Percentiles rank a stretch among this genome's conserved stretches.
These are phyloP conservation scores for Drosophila auraria DNA, from an alignment of 1,140 invertebrate species.

Conservation along the genomic window DNA sequence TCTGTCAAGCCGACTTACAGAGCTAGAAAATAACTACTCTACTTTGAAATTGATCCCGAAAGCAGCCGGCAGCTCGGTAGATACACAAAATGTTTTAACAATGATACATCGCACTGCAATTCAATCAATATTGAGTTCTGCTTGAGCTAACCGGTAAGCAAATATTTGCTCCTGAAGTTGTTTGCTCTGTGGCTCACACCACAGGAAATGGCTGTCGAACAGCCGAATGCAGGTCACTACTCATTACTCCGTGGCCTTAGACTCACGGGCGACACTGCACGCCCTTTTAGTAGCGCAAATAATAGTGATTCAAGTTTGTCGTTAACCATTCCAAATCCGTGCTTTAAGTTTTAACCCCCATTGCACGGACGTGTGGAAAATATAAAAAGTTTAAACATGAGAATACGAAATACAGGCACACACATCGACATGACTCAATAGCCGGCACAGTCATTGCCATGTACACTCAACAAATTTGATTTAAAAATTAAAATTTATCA, in stretches of 20 bases:
- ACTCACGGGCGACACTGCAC: constrained; percentile 24
- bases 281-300: constrained; percentile 19
- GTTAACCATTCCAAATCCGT: constrained; percentile 16
- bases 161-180: constrained; percentile 38
- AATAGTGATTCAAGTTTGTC: constrained; percentile 42
- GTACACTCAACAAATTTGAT: constrained; percentile 7
- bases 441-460: constrained; percentile 30
- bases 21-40: background rate
- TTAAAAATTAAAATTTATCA: no score
- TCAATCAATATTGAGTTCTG: background rate
- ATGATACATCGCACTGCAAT: background rate
- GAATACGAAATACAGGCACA: constrained; percentile 5
- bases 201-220: constrained; percentile 16
- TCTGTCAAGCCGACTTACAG: constrained; percentile 9
- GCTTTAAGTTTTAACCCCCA: constrained; percentile 44
- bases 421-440: constrained; percentile 6
- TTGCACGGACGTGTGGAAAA: constrained; percentile 33
- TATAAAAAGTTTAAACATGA: constrained; percentile 29
- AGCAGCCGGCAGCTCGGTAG: no score
- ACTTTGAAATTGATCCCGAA: background rate
- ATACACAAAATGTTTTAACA: background rate
- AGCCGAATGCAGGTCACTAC: constrained; percentile 37
- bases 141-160: constrained; percentile 11
- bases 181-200: constrained; percentile 20
- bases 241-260: constrained; percentile 23